Conservation (phyloP, 2,888 invertebrate genomes). For the Eupelmus urozonus region DNA sequence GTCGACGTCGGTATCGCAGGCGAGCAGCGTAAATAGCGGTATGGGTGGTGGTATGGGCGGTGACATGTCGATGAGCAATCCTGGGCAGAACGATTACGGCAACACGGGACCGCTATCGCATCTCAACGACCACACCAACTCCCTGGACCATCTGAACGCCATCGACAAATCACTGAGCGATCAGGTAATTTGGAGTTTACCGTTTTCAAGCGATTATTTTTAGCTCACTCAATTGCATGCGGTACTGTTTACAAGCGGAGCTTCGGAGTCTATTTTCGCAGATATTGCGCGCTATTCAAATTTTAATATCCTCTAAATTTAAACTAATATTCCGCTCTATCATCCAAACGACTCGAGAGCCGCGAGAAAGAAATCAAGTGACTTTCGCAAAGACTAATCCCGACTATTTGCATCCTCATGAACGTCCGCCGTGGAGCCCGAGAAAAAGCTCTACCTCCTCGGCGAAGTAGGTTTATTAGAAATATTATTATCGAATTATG, state of each 20-base stretch:
- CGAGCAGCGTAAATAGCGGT: conserved; percentile 29
- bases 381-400: no score
- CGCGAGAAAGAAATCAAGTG: neutral
- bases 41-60: conserved; percentile 26
- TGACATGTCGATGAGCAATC: conserved; percentile 39
- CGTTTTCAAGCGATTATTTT: no score
- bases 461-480: conserved; percentile 50
- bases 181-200: no score
- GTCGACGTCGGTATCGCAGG: conserved; percentile 43
- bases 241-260: neutral
- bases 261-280: neutral
- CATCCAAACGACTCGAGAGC: neutral
- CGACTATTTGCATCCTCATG: no score
- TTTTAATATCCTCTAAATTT: no score
- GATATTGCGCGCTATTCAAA: neutral
- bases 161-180: conserved; percentile 95
- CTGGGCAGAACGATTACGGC: conserved; percentile 80
- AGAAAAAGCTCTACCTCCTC: neutral
- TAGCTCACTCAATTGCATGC: neutral
- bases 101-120: conserved; percentile 88
- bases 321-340: no score
- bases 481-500: conserved; percentile 40
- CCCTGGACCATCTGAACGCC: conserved; percentile 93
- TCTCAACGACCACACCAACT: conserved; percentile 91
- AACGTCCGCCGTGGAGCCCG: no score